Conservation (phyloP, 2,113 vertebrate species). For the Rhea americana region DNA sequence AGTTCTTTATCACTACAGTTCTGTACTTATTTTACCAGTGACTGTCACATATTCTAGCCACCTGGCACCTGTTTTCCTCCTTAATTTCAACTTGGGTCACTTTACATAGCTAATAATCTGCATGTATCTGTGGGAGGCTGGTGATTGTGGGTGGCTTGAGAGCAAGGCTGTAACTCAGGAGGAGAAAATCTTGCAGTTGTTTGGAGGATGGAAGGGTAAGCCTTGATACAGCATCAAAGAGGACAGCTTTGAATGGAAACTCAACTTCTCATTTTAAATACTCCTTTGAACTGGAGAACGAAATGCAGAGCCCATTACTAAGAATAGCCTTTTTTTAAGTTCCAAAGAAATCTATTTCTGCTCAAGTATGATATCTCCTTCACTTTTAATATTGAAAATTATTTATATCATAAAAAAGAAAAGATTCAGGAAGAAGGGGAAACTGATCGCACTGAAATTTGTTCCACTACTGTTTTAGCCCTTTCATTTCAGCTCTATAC, state of each 20-base stretch:
- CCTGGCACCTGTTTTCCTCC: constrained; percentile 54
- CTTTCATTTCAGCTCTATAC: not conserved
- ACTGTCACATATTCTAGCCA: not conserved
- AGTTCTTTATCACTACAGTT: not conserved
- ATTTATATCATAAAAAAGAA: not conserved
- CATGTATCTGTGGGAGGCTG: constrained; percentile 17
- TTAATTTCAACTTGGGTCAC: constrained; percentile 33
- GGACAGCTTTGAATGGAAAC: constrained; percentile 57
- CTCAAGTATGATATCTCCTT: not conserved
- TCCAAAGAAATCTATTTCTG: constrained; percentile 23
- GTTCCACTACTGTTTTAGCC: not conserved
- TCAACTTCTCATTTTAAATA: constrained; percentile 44
- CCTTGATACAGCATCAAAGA: constrained; percentile 64
- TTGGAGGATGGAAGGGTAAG: constrained; percentile 32
- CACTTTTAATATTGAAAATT: not conserved
- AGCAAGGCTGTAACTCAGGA: constrained; percentile 37
- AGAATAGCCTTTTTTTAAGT: constrained; percentile 30
- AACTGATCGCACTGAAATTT: not conserved
- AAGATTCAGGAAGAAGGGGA: not conserved
- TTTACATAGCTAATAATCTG: constrained; percentile 48
- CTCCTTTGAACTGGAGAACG: constrained; percentile 53
- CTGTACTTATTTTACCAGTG: not conserved
- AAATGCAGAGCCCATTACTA: not conserved
- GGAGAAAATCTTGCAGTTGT: constrained; percentile 56
- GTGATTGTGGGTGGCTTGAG: constrained; percentile 25